These are phyloP conservation scores for Ptyas mucosa DNA, from an alignment of 2,113 vertebrate species.

Conservation along the genomic window DNA sequence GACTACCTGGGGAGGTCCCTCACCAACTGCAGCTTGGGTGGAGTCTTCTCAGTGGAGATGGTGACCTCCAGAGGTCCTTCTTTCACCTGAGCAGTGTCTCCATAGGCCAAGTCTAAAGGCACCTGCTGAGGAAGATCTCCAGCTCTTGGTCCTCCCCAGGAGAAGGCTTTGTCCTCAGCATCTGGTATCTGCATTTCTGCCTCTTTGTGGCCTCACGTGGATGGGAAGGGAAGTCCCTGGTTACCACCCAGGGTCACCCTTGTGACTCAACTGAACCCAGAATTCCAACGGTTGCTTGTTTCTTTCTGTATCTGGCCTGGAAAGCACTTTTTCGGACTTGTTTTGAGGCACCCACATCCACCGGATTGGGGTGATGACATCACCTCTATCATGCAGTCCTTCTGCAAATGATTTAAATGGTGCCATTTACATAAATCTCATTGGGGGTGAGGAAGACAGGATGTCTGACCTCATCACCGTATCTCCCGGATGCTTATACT, in stretches of 20 bases:
- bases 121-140: background rate
- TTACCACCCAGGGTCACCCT: background rate
- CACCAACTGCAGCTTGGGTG: background rate
- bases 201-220: background rate
- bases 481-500: background rate
- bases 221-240: background rate
- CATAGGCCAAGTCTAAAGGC: background rate
- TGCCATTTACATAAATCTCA: background rate
- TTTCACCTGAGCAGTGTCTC: background rate
- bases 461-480: background rate
- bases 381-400: background rate
- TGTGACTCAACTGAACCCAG: background rate
- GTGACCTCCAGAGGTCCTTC: background rate
- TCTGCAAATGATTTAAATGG: background rate
- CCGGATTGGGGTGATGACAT: background rate
- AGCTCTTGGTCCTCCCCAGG: background rate
- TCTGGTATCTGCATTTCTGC: background rate
- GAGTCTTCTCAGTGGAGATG: background rate
- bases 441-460: background rate
- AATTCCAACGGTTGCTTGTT: background rate
- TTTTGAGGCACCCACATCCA: constrained; percentile 3
- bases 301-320: background rate
- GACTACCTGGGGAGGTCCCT: constrained; percentile 11
- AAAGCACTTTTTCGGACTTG: background rate
- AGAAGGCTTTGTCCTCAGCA: background rate